phyloP scores from a whole-genome alignment of 2,797 vertebrate genomes.

The Tolypeutes matacus region DNA sequence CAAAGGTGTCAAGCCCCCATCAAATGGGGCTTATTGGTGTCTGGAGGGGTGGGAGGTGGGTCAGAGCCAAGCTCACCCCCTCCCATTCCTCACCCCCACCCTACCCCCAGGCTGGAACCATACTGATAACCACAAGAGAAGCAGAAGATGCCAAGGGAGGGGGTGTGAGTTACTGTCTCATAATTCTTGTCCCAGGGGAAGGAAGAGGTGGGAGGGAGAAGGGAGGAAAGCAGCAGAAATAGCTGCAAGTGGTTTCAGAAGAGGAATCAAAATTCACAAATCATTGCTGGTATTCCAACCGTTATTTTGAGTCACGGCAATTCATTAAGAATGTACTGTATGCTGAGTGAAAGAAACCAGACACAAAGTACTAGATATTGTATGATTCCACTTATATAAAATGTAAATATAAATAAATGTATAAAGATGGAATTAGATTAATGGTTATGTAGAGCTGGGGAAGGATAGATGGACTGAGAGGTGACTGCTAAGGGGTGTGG shows the following conservation, averaged over 20 bases:
- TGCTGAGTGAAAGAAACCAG: too few species aligned
- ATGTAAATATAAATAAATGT: too few species aligned
- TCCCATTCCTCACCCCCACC: too few species aligned
- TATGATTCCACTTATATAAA: too few species aligned
- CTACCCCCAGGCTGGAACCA: neutral
- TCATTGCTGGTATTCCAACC: neutral
- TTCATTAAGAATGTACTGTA: neutral
- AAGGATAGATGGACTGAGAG: too few species aligned
- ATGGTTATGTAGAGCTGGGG: too few species aligned
- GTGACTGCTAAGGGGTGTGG: too few species aligned
- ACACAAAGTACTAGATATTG: too few species aligned
- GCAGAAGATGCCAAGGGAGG: neutral
- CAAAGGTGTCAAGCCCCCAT: neutral
- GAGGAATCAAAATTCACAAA: conserved; percentile 67
- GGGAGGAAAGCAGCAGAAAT: conserved; percentile 39
- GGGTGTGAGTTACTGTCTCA: neutral
- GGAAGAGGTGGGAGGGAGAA: neutral
- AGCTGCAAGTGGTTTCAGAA: conserved; percentile 52
- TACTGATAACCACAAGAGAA: neutral
- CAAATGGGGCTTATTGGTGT: neutral
- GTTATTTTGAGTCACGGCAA: neutral
- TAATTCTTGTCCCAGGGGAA: neutral
- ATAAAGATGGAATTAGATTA: too few species aligned
- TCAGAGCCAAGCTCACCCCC: neutral
- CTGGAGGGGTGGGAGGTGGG: neutral